Evolutionary conservation across 2,797 vertebrate genomes (phyloP).

Genomic region (Erethizon dorsatum): DNA sequence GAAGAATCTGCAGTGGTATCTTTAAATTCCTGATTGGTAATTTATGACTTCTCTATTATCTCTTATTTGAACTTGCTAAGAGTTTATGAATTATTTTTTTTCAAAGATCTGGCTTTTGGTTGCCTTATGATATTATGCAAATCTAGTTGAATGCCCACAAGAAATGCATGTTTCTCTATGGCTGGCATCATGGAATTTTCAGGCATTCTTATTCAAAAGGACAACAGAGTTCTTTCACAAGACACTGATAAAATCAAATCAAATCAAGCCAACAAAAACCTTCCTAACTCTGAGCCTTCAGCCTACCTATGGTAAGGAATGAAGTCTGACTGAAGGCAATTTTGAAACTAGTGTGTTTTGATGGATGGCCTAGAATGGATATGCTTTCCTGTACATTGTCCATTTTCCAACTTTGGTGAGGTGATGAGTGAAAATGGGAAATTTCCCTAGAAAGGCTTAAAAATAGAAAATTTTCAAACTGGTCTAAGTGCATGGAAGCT

Average conservation of each 20-base stretch:
- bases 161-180: neutral
- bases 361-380: neutral
- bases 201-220: conserved; percentile 17
- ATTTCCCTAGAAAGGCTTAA: neutral
- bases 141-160: neutral
- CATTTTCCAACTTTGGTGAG: neutral
- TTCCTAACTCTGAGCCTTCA: neutral
- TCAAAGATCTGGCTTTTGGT: neutral
- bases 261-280: neutral
- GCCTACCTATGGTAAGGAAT: neutral
- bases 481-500: neutral
- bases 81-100: neutral
- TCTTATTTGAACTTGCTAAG: neutral
- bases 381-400: neutral
- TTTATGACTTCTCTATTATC: conserved; percentile 4
- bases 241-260: conserved; percentile 3
- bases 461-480: neutral
- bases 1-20: neutral
- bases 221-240: neutral
- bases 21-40: conserved; percentile 2
- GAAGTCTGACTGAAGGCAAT: neutral
- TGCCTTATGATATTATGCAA: conserved; percentile 3
- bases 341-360: neutral
- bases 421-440: neutral
- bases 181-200: neutral